phyloP scores from a whole-genome alignment of 2,113 vertebrate genomes.

The Chiloscyllium plagiosum region DNA sequence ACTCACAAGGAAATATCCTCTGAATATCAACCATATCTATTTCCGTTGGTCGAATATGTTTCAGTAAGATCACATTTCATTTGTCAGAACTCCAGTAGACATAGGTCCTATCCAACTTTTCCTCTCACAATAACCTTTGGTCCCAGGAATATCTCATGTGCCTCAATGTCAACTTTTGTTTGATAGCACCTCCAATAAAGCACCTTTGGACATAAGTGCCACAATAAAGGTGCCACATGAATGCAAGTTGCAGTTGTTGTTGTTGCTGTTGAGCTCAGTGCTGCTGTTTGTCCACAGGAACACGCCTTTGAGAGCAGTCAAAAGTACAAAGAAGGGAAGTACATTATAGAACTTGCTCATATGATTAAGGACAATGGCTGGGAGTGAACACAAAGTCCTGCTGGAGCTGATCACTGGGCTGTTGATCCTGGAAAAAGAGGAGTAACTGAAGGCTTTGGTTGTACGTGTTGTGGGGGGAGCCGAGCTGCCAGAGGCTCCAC shows the following conservation, averaged over 20 bases:
- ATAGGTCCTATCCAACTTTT: no score
- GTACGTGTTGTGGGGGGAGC: conserved; percentile 60
- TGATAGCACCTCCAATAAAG: not conserved
- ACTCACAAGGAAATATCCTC: no score
- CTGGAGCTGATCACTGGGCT: not conserved
- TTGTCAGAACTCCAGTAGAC: no score
- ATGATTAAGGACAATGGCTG: conserved; percentile 99
- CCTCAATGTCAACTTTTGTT: not conserved
- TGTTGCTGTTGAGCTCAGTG: not conserved
- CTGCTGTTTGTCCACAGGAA: conserved; percentile 62
- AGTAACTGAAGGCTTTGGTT: conserved; percentile 67
- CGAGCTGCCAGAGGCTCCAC: conserved; percentile 57
- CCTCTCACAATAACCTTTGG: no score
- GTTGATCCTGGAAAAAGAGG: conserved; percentile 57
- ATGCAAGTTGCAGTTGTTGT: not conserved
- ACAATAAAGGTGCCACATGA: not conserved
- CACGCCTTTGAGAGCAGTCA: conserved; percentile 97
- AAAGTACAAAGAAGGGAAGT: conserved; percentile 99
- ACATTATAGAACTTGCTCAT: conserved; percentile 97
- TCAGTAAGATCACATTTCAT: no score
- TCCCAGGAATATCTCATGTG: not conserved
- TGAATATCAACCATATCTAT: no score
- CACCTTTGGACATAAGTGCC: not conserved
- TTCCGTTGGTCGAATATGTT: no score
- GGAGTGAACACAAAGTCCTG: conserved; percentile 67